Conservation (phyloP, 2,113 vertebrate genomes). For the Istiophorus platypterus region DNA sequence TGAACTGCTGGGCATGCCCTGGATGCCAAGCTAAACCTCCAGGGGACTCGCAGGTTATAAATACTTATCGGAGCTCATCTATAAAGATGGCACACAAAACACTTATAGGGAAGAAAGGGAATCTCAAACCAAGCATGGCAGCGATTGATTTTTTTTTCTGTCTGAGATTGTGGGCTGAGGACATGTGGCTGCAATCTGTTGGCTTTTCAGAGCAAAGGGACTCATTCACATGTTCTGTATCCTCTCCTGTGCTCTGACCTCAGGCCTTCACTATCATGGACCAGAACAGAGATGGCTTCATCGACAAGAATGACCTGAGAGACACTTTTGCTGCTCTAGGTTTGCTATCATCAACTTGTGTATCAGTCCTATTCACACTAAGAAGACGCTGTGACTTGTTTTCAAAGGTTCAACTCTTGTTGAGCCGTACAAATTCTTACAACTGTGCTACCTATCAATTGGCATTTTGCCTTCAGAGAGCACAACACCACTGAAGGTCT, state of each 20-base stretch:
- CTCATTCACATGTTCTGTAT: background rate
- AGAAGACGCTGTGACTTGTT: background rate
- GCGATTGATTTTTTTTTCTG: background rate
- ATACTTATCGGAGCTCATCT: slow-evolving; percentile 53
- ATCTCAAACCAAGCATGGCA: background rate
- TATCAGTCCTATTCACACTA: background rate
- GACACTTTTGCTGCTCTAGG: slow-evolving; percentile 96
- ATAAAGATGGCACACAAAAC: slow-evolving; percentile 27
- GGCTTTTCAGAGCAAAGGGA: background rate
- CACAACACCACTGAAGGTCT: background rate
- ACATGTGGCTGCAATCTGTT: background rate
- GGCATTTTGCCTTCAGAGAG: background rate
- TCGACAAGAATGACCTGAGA: slow-evolving; percentile 95
- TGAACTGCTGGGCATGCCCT: slow-evolving; percentile 66
- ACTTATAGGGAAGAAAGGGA: slow-evolving; percentile 5
- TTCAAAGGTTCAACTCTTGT: background rate
- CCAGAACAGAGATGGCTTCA: slow-evolving; percentile 97
- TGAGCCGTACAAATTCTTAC: background rate
- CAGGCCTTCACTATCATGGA: slow-evolving; percentile 99
- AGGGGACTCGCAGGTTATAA: slow-evolving; percentile 61
- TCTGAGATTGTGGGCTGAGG: background rate
- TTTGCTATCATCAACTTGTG: slow-evolving; percentile 62
- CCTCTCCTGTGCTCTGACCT: slow-evolving; percentile 3
- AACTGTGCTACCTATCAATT: background rate
- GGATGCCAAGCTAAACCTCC: slow-evolving; percentile 59